Conservation (phyloP, 2,797 vertebrate genomes). For the Macropodus opercularis region DNA sequence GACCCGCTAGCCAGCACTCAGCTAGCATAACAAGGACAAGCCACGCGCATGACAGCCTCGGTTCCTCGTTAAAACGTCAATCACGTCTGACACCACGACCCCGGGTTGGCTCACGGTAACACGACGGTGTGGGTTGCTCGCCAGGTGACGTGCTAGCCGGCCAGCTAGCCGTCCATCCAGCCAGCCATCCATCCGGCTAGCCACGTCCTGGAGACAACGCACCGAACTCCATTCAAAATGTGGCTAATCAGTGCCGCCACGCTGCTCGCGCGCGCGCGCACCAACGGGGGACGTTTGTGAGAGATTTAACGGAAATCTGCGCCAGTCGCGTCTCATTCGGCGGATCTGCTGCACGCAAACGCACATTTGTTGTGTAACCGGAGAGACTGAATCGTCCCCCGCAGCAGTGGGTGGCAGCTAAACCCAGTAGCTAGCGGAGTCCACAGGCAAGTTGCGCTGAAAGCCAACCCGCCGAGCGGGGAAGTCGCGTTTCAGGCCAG, state of each 20-base stretch:
- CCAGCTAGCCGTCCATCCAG: conserved; percentile 60
- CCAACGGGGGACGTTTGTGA: rapidly evolving
- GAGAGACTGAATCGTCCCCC: too few species aligned
- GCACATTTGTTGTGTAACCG: neutral
- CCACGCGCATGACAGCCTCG: neutral
- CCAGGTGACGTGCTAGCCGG: conserved; percentile 60
- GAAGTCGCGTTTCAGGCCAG: neutral
- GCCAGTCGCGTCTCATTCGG: rapidly evolving
- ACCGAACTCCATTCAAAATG: conserved; percentile 52
- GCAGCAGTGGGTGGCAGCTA: conserved; percentile 48
- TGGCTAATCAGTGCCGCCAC: conserved; percentile 4
- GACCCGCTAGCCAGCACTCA: conserved; percentile 21
- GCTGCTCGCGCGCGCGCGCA: neutral
- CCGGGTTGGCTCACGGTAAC: neutral
- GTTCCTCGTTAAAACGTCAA: neutral
- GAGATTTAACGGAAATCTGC: neutral
- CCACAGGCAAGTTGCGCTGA: neutral
- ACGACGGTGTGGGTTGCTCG: conserved; percentile 23
- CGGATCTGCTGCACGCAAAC: too few species aligned
- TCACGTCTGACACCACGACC: rapidly evolving
- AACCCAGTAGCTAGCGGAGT: conserved; percentile 34
- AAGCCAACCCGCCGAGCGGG: neutral
- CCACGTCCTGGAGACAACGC: conserved; percentile 11
- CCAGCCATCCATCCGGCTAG: too few species aligned
- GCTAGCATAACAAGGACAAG: conserved; percentile 22